phyloP scores from a whole-genome alignment of 1,140 invertebrate species.

The Palaemon carinicauda region DNA sequence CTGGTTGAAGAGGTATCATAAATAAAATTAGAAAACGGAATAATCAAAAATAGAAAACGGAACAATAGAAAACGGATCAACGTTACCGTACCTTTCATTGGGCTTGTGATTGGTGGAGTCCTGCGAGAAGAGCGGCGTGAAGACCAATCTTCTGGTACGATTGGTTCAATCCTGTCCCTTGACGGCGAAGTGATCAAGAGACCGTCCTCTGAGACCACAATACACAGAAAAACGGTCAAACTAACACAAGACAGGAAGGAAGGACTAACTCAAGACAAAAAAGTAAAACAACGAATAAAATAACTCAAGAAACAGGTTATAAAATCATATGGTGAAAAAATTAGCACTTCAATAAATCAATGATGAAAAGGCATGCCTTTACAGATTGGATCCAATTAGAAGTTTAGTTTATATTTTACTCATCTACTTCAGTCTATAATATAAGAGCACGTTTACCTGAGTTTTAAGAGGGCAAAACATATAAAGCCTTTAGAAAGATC shows the following conservation, averaged over 20 bases:
- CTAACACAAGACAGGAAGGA: conserved; percentile 48
- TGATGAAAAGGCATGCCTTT: neutral
- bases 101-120: conserved; percentile 59
- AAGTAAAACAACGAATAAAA: neutral
- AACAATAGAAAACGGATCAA: neutral
- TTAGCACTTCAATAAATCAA: neutral
- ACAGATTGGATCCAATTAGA: too few relatives aligned
- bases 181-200: conserved; percentile 60
- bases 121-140: conserved; percentile 56
- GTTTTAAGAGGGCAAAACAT: too few relatives aligned
- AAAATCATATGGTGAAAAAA: neutral
- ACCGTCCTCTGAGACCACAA: conserved; percentile 59
- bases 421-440: too few relatives aligned
- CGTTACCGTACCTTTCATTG: conserved; percentile 58
- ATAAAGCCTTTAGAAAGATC: too few relatives aligned
- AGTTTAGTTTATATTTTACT: too few relatives aligned
- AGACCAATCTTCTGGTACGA: conserved; percentile 54
- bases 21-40: too few relatives aligned
- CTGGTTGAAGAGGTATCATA: too few relatives aligned
- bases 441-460: too few relatives aligned
- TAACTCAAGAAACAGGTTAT: neutral
- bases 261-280: conserved; percentile 21
- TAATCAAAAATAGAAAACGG: neutral
- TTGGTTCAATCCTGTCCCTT: conserved; percentile 59
- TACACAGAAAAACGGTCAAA: conserved; percentile 55